Evolutionary conservation across 1,140 invertebrate genomes (phyloP), one percentile per base, ranked within the genome.

Genomic region (Scylla paramamosain): DNA sequence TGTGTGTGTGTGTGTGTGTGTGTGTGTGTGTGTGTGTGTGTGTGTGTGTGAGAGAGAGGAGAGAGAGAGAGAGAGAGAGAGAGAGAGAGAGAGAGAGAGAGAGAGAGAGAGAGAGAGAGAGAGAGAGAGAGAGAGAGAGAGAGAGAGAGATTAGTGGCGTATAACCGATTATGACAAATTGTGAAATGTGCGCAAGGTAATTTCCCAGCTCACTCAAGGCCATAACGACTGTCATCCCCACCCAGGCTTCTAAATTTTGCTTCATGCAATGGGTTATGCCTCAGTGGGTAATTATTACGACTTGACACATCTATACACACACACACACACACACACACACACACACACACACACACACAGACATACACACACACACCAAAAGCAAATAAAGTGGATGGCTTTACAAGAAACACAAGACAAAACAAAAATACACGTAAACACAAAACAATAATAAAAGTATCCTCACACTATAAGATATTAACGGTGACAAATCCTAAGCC

Each of bases 241-340:
- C 39, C 39, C 39, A 39, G 39, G 39, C 39, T 39, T 6, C 39
- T 39, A 39, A 39, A 39, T 6, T 39, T 39, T 39, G 52, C 52
- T 59, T 12, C 52, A 20, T 59, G 52, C 10, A 20, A 59, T 20
- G 20, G 2, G 20, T 20, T 4, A 59, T 59, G 20, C 25, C 20
- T 77, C 6, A 20, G 67, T 12, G 8, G 67, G 20, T n/a, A 20
- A n/a, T 0, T 77, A 77, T 25, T 77, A 8, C 7, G 87, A 48
- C 31, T 46, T 31, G 0, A 89, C 39, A 89, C 14, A 89, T 6
- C 48, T 39, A 89, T 6, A 89, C 87, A 45, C 25, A 46, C 25
- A 89, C 25, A 46, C 87, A 89, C 39, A 87, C 84, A 87, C 84
- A 87, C 84, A 87, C 29, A 87, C 84, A 87, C 84, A 87, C 84